Percentiles rank a stretch among this genome's conserved stretches.
Evolutionary conservation across 2,113 vertebrate genomes (phyloP).

Genomic region (Indri indri): DNA sequence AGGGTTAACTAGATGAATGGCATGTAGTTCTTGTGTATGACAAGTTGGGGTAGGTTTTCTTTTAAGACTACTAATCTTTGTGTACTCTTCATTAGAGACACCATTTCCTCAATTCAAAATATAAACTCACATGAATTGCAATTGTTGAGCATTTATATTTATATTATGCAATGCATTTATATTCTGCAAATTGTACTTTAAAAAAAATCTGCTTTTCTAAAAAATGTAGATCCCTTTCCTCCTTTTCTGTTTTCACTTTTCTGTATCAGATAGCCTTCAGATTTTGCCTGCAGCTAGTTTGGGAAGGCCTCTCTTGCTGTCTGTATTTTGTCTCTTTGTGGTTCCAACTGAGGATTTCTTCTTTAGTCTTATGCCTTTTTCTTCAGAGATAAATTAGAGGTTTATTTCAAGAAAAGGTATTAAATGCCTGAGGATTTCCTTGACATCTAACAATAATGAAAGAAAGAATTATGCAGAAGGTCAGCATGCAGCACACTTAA

Average conservation of each 20-base stretch:
- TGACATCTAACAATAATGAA: neutral
- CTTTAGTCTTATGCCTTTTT: neutral
- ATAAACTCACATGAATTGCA: neutral
- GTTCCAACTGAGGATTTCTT: neutral
- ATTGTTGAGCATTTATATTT: neutral
- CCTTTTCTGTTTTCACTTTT: neutral
- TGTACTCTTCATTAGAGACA: neutral
- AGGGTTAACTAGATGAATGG: neutral
- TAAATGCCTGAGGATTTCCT: constrained; percentile 20
- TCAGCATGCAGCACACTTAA: constrained; percentile 8
- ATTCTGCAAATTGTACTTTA: neutral
- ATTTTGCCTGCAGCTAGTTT: neutral
- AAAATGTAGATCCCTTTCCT: neutral
- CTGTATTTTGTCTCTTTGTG: neutral
- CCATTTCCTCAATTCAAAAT: neutral
- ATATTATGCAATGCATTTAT: neutral
- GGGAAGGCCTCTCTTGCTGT: neutral
- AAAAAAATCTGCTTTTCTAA: neutral
- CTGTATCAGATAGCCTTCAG: neutral
- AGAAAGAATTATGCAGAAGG: neutral
- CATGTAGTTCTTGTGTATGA: neutral
- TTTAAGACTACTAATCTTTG: neutral
- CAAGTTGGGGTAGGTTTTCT: neutral
- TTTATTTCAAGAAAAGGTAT: constrained; percentile 34
- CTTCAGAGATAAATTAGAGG: constrained; percentile 35